Percentiles rank a stretch among this genome's conserved stretches.
Conservation (phyloP, 2,113 vertebrate genomes). For the Rhineura floridana region DNA sequence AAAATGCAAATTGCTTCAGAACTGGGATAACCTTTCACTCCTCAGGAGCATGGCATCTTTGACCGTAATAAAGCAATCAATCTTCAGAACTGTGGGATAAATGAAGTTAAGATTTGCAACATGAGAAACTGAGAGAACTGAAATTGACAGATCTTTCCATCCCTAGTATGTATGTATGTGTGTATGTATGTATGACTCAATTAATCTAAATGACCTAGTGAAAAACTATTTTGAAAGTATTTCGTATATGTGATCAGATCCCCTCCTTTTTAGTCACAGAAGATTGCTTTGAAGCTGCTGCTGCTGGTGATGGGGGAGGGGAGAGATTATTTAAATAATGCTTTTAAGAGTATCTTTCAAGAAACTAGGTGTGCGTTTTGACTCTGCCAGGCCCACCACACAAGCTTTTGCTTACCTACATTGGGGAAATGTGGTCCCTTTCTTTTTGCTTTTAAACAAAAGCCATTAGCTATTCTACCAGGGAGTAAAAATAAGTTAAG, state of each 20-base stretch:
- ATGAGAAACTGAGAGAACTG: too few species aligned
- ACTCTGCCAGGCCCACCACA: constrained; percentile 10
- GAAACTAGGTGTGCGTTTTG: constrained; percentile 36
- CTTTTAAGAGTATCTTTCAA: constrained; percentile 11
- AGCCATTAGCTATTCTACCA: constrained; percentile 55
- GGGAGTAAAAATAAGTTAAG: constrained; percentile 70
- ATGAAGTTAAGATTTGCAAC: too few species aligned
- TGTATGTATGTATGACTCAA: too few species aligned
- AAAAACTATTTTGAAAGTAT: background rate
- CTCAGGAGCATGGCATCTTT: too few species aligned
- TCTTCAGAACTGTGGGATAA: too few species aligned
- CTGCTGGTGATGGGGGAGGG: background rate
- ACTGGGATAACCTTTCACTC: too few species aligned
- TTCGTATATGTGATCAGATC: constrained; percentile 10
- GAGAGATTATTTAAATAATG: constrained; percentile 19
- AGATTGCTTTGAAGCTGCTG: background rate
- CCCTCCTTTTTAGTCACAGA: background rate
- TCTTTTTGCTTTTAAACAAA: background rate
- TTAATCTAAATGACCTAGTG: constrained; percentile 7
- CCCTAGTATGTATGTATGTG: too few species aligned
- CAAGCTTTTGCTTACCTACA: constrained; percentile 34
- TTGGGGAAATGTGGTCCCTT: constrained; percentile 30
- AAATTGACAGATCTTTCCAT: too few species aligned
- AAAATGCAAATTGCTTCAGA: too few species aligned
- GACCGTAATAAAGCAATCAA: too few species aligned